Conservation (phyloP, 30 jellyfish, hydroid and myxozoan species). For the Turritopsis dohrnii region DNA sequence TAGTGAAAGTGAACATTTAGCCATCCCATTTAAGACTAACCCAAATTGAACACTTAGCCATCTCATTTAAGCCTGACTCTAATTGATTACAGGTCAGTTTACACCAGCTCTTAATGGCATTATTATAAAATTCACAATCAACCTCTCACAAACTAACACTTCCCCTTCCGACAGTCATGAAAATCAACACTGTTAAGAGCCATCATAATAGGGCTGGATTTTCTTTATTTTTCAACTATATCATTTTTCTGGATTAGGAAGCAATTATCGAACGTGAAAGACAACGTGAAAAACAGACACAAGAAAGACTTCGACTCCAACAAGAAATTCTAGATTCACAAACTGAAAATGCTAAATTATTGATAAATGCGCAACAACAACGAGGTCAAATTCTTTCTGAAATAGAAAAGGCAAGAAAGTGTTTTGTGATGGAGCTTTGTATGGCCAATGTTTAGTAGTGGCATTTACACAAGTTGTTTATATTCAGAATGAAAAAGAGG, state of each 20-base stretch:
- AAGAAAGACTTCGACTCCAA: slow-evolving; percentile 1
- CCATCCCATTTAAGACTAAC: background rate
- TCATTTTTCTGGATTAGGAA: background rate
- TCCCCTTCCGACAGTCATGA: too few relatives aligned
- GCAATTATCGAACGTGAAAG: slow-evolving; percentile 10
- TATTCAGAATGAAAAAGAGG: slow-evolving; percentile 3
- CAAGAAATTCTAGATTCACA: slow-evolving; percentile 10
- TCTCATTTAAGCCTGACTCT: too few relatives aligned
- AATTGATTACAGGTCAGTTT: too few relatives aligned
- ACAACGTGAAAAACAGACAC: background rate
- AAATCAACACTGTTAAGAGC: too few relatives aligned
- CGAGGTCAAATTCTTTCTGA: background rate
- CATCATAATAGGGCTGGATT: too few relatives aligned
- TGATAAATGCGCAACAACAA: background rate
- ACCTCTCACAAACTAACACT: too few relatives aligned
- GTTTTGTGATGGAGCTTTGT: background rate
- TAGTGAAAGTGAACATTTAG: too few relatives aligned
- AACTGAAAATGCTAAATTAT: slow-evolving; percentile 1
- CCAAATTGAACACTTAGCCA: background rate
- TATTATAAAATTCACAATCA: too few relatives aligned
- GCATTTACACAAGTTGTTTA: background rate
- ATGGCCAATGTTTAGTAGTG: background rate
- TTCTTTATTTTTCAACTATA: background rate
- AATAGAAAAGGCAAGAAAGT: background rate
- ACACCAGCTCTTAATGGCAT: too few relatives aligned